Base-by-base conservation (phyloP, 2,888 invertebrate genomes). In the Drosophila mulleri region DNA sequence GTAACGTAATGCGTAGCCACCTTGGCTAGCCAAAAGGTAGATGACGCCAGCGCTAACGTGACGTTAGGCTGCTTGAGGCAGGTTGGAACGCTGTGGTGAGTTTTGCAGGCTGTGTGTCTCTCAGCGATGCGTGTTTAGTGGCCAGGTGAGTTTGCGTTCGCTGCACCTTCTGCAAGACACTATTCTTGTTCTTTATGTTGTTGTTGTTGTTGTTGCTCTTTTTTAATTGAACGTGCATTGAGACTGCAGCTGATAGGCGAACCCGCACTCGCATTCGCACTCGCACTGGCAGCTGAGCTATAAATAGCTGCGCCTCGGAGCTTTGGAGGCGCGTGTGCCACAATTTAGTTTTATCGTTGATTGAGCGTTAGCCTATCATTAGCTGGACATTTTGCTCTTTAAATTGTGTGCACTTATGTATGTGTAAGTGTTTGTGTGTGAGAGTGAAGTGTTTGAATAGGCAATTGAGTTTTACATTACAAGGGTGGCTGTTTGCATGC, bases 321-420 rank as follows among this genome's bases (percentile, higher is more conserved):
- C 68, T 72, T 60, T n/a, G 62, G 57, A 68, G 77, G 75, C 78
- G 86, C 84, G 84, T 85, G 84, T 85, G 84, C 84, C 86, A 85
- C 84, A 85, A 85, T 85, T 85, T 85, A 84, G 84, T 82, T 81
- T 86, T 86, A 85, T 85, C 84, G 84, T 84, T 86, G 84, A 85
- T 85, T 82, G 86, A 85, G 84, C 86, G 84, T 86, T 85, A 86
- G 84, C 84, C 84, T 86, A 86, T 84, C 84, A 85, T 85, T 86
- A 85, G 83, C 82, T 81, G 75, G 86, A 75, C 80, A 78, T 83
- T 80, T 72, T 80, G 70, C 70, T 70, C 69, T 73, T 73, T 71
- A 72, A 65, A 42, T 32, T 65, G 53, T 59, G 58, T 50, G 67
- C 50, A 69, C 12, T 62, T 66, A 63, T 64, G 68, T 54, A 64